These are phyloP conservation scores for Spisula subtruncata DNA, from an alignment of 2,888 invertebrate species.

Conservation along the genomic window DNA sequence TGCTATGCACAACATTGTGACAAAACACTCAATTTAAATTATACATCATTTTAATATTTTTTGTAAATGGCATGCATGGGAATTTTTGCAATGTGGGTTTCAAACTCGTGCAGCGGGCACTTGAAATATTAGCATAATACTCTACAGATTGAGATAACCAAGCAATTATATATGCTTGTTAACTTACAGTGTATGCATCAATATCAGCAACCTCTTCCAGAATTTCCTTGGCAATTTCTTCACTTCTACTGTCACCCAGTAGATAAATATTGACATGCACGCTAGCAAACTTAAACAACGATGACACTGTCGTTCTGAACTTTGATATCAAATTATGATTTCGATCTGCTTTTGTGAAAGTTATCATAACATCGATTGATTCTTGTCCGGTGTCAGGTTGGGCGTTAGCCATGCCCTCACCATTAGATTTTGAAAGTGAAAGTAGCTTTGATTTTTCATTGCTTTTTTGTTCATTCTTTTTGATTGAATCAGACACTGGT, in stretches of 20 bases:
- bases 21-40: too few relatives aligned
- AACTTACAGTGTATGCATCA: conserved; percentile 54
- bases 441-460: conserved; percentile 17
- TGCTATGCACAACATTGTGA: too few relatives aligned
- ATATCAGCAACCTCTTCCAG: conserved; percentile 61
- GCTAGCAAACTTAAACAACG: conserved; percentile 73
- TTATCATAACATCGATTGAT: conserved; percentile 76
- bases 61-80: too few relatives aligned
- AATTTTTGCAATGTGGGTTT: too few relatives aligned
- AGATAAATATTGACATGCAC: conserved; percentile 78
- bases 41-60: too few relatives aligned
- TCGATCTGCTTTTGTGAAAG: conserved; percentile 77
- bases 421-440: conserved; percentile 40
- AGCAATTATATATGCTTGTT: neutral
- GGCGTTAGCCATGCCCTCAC: neutral
- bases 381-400: conserved; percentile 9
- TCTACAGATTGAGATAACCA: too few relatives aligned
- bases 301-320: conserved; percentile 75
- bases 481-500: neutral
- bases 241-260: conserved; percentile 84
- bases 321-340: conserved; percentile 74
- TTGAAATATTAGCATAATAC: too few relatives aligned
- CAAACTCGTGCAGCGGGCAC: too few relatives aligned
- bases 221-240: conserved; percentile 78
- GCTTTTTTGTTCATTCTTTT: neutral